Conservation (phyloP, 2,888 invertebrate species). For the Luperina nickerlii region DNA sequence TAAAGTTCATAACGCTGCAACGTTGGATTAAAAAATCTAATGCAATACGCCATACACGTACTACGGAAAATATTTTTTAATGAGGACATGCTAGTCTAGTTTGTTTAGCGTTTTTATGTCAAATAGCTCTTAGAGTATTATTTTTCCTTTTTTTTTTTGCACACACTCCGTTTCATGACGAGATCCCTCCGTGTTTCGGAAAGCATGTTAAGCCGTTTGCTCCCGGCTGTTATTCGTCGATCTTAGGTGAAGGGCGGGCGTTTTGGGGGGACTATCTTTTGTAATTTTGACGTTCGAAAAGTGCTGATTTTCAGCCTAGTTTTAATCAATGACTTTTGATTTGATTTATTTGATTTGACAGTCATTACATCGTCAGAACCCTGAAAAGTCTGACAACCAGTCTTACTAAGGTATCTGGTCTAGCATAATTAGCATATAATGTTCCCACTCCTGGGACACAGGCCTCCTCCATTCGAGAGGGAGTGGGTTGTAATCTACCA, state of each 20-base stretch:
- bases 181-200: not conserved
- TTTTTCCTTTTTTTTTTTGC: not conserved
- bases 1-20: constrained; percentile 57
- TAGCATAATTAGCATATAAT: too few relatives aligned
- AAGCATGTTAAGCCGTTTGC: not conserved
- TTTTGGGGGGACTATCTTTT: too few relatives aligned
- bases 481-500: too few relatives aligned
- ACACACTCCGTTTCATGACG: not conserved
- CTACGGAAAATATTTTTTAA: constrained; percentile 11
- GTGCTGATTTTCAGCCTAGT: too few relatives aligned
- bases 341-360: not conserved
- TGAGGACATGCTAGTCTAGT: not conserved
- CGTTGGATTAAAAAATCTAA: constrained; percentile 43
- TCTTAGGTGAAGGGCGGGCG: not conserved
- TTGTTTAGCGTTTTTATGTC: not conserved
- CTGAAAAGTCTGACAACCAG: not conserved
- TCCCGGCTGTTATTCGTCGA: not conserved
- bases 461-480: too few relatives aligned
- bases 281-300: too few relatives aligned
- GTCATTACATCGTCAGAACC: not conserved
- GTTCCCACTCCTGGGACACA: too few relatives aligned
- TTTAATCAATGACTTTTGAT: too few relatives aligned
- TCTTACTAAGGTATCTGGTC: not conserved
- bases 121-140: not conserved
- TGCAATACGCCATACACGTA: constrained; percentile 1